Evolutionary conservation across 2,797 vertebrate genomes (phyloP).

Genomic region (Holocentrus rufus): DNA sequence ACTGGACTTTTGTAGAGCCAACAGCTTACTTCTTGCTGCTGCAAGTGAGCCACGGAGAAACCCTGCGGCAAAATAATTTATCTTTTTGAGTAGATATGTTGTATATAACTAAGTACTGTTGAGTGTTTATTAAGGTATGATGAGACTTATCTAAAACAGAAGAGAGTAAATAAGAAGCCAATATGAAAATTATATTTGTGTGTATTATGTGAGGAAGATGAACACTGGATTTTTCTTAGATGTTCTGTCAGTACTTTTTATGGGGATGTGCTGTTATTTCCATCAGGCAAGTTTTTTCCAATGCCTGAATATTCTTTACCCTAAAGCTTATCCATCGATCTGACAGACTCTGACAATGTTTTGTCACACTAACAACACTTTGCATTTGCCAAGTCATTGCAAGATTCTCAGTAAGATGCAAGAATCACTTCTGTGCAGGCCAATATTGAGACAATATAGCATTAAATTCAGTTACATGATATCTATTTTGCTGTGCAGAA

Average conservation of each 20-base stretch:
- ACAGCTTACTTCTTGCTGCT: constrained; percentile 75
- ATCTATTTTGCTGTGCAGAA: neutral
- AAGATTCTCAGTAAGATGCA: neutral
- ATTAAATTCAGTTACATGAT: neutral
- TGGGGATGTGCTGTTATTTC: neutral
- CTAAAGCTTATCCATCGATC: neutral
- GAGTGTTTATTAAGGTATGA: neutral
- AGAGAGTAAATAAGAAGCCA: neutral
- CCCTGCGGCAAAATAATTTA: constrained; percentile 11
- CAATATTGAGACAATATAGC: neutral
- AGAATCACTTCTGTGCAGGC: neutral
- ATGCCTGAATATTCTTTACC: neutral
- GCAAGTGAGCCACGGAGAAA: constrained; percentile 52
- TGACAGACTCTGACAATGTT: neutral
- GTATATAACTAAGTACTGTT: neutral
- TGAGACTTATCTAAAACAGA: neutral
- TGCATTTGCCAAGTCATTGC: neutral
- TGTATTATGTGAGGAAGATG: neutral
- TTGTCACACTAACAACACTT: neutral
- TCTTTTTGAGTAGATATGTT: constrained; percentile 25
- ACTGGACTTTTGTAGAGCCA: constrained; percentile 71
- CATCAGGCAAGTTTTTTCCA: neutral
- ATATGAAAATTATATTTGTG: neutral
- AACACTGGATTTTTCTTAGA: neutral
- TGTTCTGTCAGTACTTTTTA: neutral